These are phyloP conservation scores for Hemiscyllium ocellatum DNA, from an alignment of 2,113 vertebrate species.

Conservation along the genomic window DNA sequence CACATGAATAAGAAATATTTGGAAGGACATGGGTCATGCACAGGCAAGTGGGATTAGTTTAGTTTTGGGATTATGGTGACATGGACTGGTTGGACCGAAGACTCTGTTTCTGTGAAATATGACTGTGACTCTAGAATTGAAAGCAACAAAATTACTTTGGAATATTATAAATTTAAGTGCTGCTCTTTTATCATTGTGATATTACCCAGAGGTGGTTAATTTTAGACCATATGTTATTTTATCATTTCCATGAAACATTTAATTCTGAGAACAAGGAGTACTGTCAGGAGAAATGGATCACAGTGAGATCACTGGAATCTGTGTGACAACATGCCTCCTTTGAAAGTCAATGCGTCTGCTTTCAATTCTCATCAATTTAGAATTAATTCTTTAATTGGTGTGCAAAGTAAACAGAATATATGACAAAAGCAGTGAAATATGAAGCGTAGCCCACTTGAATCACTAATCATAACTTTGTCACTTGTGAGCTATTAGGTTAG, in stretches of 20 bases:
- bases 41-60: too few relatives aligned
- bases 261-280: neutral
- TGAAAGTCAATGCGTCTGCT: neutral
- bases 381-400: neutral
- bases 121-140: neutral
- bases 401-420: neutral
- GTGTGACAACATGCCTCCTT: neutral
- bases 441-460: neutral
- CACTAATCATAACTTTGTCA: neutral
- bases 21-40: too few relatives aligned
- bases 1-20: too few relatives aligned
- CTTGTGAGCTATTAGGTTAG: neutral
- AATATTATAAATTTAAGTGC: neutral
- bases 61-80: too few relatives aligned
- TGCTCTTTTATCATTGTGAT: neutral
- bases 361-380: neutral
- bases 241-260: neutral
- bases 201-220: neutral
- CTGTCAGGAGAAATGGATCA: neutral
- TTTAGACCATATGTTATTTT: neutral
- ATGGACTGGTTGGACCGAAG: too few relatives aligned
- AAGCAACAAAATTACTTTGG: neutral
- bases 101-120: too few relatives aligned
- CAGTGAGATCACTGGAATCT: neutral
- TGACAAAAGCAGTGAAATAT: neutral